A percentile compares a stretch with the other conserved stretches of the same genome.
Conservation (phyloP, 2,797 vertebrate genomes). For the Malurus leucopterus region DNA sequence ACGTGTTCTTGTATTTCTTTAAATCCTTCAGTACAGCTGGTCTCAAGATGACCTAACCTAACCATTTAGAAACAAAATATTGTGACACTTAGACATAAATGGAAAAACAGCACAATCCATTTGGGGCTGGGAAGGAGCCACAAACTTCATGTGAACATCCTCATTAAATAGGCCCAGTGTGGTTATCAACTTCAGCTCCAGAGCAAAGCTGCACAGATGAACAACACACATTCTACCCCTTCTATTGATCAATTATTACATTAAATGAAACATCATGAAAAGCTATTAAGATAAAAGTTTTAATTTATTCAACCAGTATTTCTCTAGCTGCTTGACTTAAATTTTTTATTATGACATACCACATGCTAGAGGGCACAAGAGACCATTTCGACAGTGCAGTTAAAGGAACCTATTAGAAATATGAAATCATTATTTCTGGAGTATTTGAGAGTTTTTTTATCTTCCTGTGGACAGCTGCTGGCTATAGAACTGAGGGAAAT, state of each 20-base stretch:
- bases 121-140: not conserved
- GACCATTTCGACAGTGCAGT: slow-evolving; percentile 52
- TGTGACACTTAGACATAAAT: not conserved
- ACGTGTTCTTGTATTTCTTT: not conserved
- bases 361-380: slow-evolving; percentile 48
- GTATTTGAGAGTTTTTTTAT: slow-evolving; percentile 45
- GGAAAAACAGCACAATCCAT: slow-evolving; percentile 22
- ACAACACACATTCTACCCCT: not conserved
- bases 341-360: not conserved
- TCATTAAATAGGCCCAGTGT: not conserved
- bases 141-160: not conserved
- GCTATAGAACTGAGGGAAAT: slow-evolving; percentile 72
- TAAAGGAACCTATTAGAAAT: slow-evolving; percentile 66
- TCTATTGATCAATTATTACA: not conserved
- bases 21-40: slow-evolving; percentile 22
- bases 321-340: not conserved
- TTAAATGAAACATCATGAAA: not conserved
- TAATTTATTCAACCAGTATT: not conserved
- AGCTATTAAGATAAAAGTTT: not conserved
- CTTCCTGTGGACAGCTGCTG: slow-evolving; percentile 73
- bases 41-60: slow-evolving; percentile 29
- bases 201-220: not conserved
- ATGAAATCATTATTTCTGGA: slow-evolving; percentile 76
- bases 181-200: not conserved
- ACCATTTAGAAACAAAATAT: slow-evolving; percentile 35